Percentiles rank a stretch among this genome's conserved stretches.
Evolutionary conservation across 2,113 vertebrate species (phyloP).

Genomic region (Tetrao urogallus): DNA sequence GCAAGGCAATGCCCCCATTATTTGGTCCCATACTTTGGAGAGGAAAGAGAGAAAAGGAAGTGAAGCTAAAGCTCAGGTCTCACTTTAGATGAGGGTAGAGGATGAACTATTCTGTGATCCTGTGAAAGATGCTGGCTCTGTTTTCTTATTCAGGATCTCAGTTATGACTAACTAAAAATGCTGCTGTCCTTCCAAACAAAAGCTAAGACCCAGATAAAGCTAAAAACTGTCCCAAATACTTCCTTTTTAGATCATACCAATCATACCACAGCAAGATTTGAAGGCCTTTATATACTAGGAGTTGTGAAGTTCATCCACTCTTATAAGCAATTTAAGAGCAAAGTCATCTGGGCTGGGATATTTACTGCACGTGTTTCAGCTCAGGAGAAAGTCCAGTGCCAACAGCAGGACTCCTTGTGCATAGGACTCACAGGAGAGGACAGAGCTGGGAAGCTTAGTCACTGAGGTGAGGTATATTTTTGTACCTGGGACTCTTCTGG

Average conservation of each 20-base stretch:
- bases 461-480: rapidly evolving
- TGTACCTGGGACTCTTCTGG: neutral
- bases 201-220: neutral
- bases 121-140: neutral
- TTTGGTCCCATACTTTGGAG: neutral
- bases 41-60: neutral
- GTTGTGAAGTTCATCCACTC: neutral
- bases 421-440: neutral
- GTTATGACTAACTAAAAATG: neutral
- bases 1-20: neutral
- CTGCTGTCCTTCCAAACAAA: neutral
- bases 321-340: neutral
- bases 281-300: neutral
- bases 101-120: neutral
- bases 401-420: neutral
- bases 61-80: neutral
- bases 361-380: neutral
- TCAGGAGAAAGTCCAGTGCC: neutral
- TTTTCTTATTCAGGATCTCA: neutral
- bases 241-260: neutral
- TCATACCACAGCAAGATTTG: neutral
- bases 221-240: neutral
- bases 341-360: neutral
- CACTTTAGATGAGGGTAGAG: neutral
- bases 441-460: neutral